Conservation (phyloP, 2,113 vertebrate species). For the Podarcis cretensis region DNA sequence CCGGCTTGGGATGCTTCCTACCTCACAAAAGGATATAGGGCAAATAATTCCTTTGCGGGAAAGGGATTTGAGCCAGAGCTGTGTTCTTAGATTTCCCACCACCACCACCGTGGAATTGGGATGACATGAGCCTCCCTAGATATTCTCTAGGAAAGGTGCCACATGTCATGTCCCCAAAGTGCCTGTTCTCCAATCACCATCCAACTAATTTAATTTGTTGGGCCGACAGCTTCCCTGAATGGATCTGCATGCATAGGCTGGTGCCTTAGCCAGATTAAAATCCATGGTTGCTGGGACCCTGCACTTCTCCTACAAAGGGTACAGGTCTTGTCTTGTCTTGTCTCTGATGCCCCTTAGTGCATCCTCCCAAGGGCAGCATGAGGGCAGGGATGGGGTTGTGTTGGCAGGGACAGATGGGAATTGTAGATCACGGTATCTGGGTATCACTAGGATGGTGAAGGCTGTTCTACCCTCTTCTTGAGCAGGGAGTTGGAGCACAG, state of each 20-base stretch:
- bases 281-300: too few species aligned
- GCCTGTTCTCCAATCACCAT: neutral
- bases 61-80: neutral
- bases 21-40: neutral
- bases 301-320: neutral
- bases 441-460: too few species aligned
- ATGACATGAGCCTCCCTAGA: neutral
- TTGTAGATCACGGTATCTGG: too few species aligned
- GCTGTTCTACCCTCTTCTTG: neutral
- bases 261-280: neutral
- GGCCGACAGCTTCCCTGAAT: neutral
- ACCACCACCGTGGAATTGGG: too few species aligned
- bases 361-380: neutral
- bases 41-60: neutral
- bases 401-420: too few species aligned
- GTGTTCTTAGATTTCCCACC: neutral
- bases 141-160: neutral
- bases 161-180: neutral
- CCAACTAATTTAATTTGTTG: neutral
- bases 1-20: neutral
- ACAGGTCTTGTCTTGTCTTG: too few species aligned
- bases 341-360: neutral
- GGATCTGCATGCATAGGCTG: neutral
- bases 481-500: neutral
- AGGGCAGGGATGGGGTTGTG: neutral